Conservation (phyloP, 2,888 invertebrate species). For the Platynereis dumerilii region DNA sequence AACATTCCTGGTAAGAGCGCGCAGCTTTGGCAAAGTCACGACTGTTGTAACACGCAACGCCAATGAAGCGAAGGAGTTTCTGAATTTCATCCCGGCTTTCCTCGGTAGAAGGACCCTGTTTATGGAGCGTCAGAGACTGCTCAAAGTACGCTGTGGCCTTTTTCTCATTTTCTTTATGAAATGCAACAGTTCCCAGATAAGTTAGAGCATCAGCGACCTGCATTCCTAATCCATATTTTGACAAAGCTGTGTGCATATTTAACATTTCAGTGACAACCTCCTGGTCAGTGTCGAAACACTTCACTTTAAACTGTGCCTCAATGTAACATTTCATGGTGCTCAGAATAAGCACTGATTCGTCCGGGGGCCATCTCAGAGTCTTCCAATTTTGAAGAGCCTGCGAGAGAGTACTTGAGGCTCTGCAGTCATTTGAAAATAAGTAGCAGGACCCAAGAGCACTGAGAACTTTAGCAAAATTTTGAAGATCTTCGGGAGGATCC, state of each 20-base stretch:
- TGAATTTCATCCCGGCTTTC: slow-evolving; percentile 26
- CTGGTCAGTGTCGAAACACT: slow-evolving; percentile 12
- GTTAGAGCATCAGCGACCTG: slow-evolving; percentile 32
- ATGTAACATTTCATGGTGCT: slow-evolving; percentile 28
- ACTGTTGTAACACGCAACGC: slow-evolving; percentile 33
- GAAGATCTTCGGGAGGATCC: slow-evolving; percentile 7
- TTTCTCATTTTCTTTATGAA: slow-evolving; percentile 30
- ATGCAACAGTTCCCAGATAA: slow-evolving; percentile 33
- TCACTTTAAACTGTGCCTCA: slow-evolving; percentile 22
- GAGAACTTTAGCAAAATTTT: slow-evolving; percentile 21
- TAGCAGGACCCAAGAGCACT: slow-evolving; percentile 31
- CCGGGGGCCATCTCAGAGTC: slow-evolving; percentile 24
- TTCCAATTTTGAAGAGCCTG: slow-evolving; percentile 24
- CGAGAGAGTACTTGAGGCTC: slow-evolving; percentile 9
- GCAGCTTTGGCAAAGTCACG: slow-evolving; percentile 31
- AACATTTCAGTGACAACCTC: slow-evolving; percentile 26
- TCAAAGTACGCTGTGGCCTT: slow-evolving; percentile 29
- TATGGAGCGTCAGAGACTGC: slow-evolving; percentile 23
- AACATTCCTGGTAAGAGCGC: slow-evolving; percentile 29
- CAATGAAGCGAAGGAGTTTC: slow-evolving; percentile 30
- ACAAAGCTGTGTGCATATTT: slow-evolving; percentile 22
- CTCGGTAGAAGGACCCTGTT: slow-evolving; percentile 13
- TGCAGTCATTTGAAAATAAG: slow-evolving; percentile 20
- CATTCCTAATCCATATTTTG: slow-evolving; percentile 17
- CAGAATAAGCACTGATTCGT: slow-evolving; percentile 19